Conservation (phyloP, 37 sponge, comb jelly and placozoan species). For the Tethya wilhelma region DNA sequence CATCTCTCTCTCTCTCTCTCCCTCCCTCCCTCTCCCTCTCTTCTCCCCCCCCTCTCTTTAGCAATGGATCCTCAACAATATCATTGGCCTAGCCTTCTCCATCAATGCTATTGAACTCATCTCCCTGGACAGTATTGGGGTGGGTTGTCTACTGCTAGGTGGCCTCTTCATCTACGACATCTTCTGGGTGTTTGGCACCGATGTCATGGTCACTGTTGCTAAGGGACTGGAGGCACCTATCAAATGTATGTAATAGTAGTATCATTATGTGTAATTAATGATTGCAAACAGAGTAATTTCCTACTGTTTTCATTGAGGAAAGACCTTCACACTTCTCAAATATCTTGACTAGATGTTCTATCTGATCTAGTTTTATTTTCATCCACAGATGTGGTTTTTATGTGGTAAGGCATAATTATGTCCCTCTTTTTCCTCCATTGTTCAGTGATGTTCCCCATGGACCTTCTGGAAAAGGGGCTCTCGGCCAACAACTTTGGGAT, state of each 20-base stretch:
- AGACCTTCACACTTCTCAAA: no score
- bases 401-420: no score
- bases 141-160: constrained; percentile 90
- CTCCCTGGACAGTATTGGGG: constrained; percentile 90
- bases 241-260: constrained; percentile 74
- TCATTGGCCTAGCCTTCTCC: constrained; percentile 92
- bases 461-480: constrained; percentile 45
- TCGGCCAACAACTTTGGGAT: constrained; percentile 76
- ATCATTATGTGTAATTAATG: not conserved
- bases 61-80: constrained; percentile 97
- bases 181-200: constrained; percentile 99
- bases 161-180: constrained; percentile 98
- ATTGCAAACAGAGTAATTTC: no score
- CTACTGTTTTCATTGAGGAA: no score
- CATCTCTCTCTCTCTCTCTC: no score
- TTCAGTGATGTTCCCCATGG: constrained; percentile 36
- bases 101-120: constrained; percentile 96
- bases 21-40: not conserved
- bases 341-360: no score
- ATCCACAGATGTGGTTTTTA: no score
- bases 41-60: constrained; percentile 12
- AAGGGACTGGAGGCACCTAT: constrained; percentile 97
- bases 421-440: not conserved
- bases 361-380: no score
- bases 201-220: constrained; percentile 99